A percentile compares a stretch with the other conserved stretches of the same genome.
These are phyloP conservation scores for Cettia cetti DNA, from an alignment of 2,113 vertebrate genomes.

Conservation along the genomic window DNA sequence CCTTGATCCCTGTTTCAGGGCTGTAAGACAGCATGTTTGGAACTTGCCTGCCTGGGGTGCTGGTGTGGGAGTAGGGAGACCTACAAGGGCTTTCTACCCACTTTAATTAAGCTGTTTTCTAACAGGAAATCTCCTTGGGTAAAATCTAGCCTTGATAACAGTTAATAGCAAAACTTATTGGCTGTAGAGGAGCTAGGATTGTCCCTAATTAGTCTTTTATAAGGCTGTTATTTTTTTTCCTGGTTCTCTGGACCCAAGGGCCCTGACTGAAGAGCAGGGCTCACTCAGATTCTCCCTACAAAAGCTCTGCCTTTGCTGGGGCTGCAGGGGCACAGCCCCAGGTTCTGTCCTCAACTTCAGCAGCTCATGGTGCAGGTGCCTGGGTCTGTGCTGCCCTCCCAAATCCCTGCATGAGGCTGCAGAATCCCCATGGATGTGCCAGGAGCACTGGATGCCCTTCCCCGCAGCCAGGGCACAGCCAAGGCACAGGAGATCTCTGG, in stretches of 20 bases:
- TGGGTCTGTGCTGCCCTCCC: neutral
- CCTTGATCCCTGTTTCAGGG: neutral
- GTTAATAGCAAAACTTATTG: neutral
- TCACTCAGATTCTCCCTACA: neutral
- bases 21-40: neutral
- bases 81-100: neutral
- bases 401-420: neutral
- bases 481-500: neutral
- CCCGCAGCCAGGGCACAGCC: neutral
- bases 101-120: neutral
- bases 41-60: neutral
- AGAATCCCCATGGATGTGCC: neutral
- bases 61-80: neutral
- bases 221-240: neutral
- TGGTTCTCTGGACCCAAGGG: neutral
- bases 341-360: neutral
- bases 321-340: neutral
- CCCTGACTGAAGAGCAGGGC: neutral
- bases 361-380: neutral
- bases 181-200: neutral
- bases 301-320: neutral
- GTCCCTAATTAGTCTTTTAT: neutral
- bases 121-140: neutral
- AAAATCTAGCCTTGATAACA: neutral
- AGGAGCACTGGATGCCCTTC: rapidly evolving